These are phyloP conservation scores for Sebastes dallii DNA, from an alignment of 2,797 vertebrate species.

Conservation along the genomic window DNA sequence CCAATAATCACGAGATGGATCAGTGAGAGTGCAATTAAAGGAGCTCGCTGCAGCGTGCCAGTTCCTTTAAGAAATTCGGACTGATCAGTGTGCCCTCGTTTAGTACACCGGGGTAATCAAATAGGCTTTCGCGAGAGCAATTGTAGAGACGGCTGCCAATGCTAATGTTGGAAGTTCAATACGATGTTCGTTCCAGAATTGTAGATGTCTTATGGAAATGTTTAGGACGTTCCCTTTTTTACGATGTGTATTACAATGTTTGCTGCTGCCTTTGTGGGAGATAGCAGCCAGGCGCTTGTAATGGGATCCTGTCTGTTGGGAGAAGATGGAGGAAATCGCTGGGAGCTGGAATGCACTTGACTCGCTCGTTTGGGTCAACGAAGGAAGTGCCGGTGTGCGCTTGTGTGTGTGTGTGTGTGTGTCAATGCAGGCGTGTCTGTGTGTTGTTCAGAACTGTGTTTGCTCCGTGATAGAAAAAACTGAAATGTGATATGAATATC, in stretches of 20 bases:
- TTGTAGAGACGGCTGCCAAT: neutral
- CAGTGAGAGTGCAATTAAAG: constrained; percentile 63
- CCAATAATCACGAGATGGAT: constrained; percentile 71
- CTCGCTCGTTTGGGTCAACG: constrained; percentile 67
- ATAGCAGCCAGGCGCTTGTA: constrained; percentile 70
- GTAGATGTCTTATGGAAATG: neutral
- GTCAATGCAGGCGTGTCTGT: constrained; percentile 24
- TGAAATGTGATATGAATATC: constrained; percentile 82
- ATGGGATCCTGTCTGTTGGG: constrained; percentile 74
- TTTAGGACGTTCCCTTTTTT: constrained; percentile 14
- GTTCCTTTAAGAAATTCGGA: constrained; percentile 36
- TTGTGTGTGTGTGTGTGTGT: constrained; percentile 3
- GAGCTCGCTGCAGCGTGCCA: constrained; percentile 20
- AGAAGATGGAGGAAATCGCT: constrained; percentile 73
- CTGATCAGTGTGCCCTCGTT: constrained; percentile 18
- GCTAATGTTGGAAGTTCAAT: neutral
- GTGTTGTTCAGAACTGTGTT: constrained; percentile 52
- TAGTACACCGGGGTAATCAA: constrained; percentile 10
- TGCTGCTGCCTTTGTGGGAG: constrained; percentile 50
- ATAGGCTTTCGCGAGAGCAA: neutral
- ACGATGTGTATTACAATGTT: constrained; percentile 26
- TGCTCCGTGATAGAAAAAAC: constrained; percentile 62
- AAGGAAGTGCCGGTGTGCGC: constrained; percentile 67
- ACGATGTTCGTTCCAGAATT: neutral
- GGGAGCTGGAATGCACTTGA: constrained; percentile 75